These are phyloP conservation scores for Neocrepidodera transversa DNA, from an alignment of 2,888 invertebrate species.

Conservation along the genomic window DNA sequence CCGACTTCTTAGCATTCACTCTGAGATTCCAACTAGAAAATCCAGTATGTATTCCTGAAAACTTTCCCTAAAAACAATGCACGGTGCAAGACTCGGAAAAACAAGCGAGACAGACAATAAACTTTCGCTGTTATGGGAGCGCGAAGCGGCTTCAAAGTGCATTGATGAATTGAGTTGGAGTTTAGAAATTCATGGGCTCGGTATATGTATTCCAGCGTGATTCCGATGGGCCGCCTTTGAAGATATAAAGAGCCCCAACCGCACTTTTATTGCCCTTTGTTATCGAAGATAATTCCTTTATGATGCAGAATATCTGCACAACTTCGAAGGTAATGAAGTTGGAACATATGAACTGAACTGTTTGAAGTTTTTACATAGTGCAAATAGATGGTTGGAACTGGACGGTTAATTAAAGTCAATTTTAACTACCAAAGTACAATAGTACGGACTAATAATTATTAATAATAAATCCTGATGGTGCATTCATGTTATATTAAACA, in stretches of 20 bases:
- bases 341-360: constrained; percentile 34
- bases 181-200: constrained; percentile 41
- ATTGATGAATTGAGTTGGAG: constrained; percentile 43
- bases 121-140: constrained; percentile 13
- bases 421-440: no score
- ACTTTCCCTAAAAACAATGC: constrained; percentile 9
- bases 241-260: constrained; percentile 42
- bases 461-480: no score
- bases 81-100: neutral
- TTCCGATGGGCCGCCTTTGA: constrained; percentile 42
- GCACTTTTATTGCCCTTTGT: constrained; percentile 53
- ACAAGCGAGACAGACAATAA: constrained; percentile 1
- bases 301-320: constrained; percentile 50
- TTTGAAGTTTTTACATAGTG: constrained; percentile 24
- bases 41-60: constrained; percentile 11
- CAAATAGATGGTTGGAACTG: constrained; percentile 11
- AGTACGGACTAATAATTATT: no score
- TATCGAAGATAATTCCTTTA: constrained; percentile 52
- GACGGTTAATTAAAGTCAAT: no score
- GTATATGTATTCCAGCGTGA: constrained; percentile 37
- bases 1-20: constrained; percentile 2
- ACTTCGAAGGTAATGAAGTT: constrained; percentile 51
- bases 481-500: no score
- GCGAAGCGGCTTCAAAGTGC: constrained; percentile 40
- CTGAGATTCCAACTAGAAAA: constrained; percentile 1